Evolutionary conservation across 2,888 invertebrate genomes (phyloP).

Genomic region (Bedellia somnulentella): DNA sequence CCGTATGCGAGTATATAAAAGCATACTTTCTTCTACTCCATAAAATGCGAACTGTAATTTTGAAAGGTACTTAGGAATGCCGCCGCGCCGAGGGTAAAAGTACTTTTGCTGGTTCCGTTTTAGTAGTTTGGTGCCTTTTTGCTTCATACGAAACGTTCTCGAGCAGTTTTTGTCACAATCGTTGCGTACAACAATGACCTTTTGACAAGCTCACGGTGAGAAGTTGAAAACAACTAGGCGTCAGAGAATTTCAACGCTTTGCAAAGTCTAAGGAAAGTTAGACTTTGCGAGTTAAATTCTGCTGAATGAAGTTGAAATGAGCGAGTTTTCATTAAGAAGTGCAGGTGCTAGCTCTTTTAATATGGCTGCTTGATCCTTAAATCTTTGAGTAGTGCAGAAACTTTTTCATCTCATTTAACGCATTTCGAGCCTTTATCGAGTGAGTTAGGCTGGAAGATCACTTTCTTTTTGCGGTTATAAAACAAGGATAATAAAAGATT

Average conservation of each 20-base stretch:
- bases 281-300: constrained; percentile 14
- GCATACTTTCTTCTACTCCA: no score
- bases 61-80: no score
- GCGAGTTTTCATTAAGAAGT: constrained; percentile 5
- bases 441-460: constrained; percentile 40
- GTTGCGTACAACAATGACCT: constrained; percentile 37
- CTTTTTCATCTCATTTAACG: no score
- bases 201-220: constrained; percentile 30
- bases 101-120: no score
- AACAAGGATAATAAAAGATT: constrained; percentile 47
- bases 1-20: no score
- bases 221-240: constrained; percentile 20
- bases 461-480: constrained; percentile 44
- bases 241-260: background rate
- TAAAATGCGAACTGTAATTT: no score
- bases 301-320: constrained; percentile 3
- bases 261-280: constrained; percentile 26
- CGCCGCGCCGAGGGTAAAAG: no score
- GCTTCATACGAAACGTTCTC: constrained; percentile 16
- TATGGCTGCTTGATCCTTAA: no score
- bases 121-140: no score
- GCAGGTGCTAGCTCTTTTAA: no score
- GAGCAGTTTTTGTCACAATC: constrained; percentile 24
- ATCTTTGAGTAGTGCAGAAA: no score
- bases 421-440: no score